Base-by-base conservation (phyloP, 1,140 invertebrate genomes). In the Agraylea sexmaculata region DNA sequence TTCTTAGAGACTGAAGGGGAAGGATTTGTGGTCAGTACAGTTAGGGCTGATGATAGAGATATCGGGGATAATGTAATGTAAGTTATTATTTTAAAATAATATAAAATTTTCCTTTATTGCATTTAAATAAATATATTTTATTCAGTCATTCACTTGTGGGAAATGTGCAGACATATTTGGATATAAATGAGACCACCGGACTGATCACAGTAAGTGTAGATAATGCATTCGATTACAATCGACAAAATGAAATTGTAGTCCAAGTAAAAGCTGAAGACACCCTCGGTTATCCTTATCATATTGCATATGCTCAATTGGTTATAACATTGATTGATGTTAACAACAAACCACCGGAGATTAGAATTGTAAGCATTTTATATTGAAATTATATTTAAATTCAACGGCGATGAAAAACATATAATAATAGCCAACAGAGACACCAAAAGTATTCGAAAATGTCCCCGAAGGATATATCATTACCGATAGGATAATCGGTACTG, bases 261-360 rank as follows among this genome's bases (percentile, higher is more conserved):
- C 72, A 74, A 60, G 65, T 73, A 27, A 45, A 45, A 37, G 67
- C 60, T 4, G 56, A 54, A 10, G 71, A 74, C 49, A 64, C 58
- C 0, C 54, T 67, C 7, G 33, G 15, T 7, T 37, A 46, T n/a
- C 44, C 40, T 15, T 53, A 54, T 46, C 63, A 75, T 51, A 65
- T 53, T 11, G 55, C 58, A 1, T 70, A 61, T 12, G 57, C 66
- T 2, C 67, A 69, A 36, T 47, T 76, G 4, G 58, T 59, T 8
- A 69, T 76, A 4, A 58, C 60, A 33, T 53, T 76, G 0, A 47
- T 56, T 1, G 73, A 75, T 49, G 62, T 74, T 39, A 75, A 76
- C 52, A 73, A 75, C 43, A 68, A 69, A 22, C 66, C 66, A 2
- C 74, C 74, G 7, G 60, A 56, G 17, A 54, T 74, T 21, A 45